A percentile compares a stretch with the other conserved stretches of the same genome.
These are phyloP conservation scores for Siniperca obscura DNA, from an alignment of 2,797 vertebrate genomes.

Conservation along the genomic window DNA sequence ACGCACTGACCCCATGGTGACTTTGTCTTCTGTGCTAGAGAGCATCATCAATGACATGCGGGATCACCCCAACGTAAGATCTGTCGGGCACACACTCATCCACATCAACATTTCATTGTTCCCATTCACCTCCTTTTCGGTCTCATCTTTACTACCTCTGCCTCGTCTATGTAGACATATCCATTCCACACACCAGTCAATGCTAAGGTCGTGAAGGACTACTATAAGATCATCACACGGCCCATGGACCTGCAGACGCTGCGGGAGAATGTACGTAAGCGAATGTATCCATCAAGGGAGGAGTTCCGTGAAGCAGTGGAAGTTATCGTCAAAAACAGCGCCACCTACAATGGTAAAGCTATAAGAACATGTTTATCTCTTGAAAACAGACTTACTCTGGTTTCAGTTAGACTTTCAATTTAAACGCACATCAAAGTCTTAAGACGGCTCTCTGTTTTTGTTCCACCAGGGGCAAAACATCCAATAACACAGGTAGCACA, in stretches of 20 bases:
- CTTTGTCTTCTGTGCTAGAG: constrained; percentile 95
- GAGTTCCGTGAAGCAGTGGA: constrained; percentile 97
- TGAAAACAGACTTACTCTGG: background rate
- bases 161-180: constrained; percentile 88
- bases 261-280: constrained; percentile 95
- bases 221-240: constrained; percentile 98
- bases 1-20: constrained; percentile 98
- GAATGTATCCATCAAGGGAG: constrained; percentile 95
- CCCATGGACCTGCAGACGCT: constrained; percentile 99
- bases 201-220: constrained; percentile 97
- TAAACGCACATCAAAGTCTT: background rate
- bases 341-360: constrained; percentile 93
- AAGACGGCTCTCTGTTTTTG: constrained; percentile 30
- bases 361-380: background rate
- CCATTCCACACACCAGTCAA: constrained; percentile 98
- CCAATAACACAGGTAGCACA: constrained; percentile 97
- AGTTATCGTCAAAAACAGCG: constrained; percentile 96
- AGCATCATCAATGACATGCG: constrained; percentile 98
- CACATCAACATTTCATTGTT: background rate
- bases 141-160: background rate
- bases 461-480: constrained; percentile 92
- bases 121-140: background rate
- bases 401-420: background rate
- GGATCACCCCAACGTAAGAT: constrained; percentile 93
- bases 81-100: background rate